These are phyloP conservation scores for Callimorpha dominula DNA, from an alignment of 2,888 invertebrate species.

Conservation along the genomic window DNA sequence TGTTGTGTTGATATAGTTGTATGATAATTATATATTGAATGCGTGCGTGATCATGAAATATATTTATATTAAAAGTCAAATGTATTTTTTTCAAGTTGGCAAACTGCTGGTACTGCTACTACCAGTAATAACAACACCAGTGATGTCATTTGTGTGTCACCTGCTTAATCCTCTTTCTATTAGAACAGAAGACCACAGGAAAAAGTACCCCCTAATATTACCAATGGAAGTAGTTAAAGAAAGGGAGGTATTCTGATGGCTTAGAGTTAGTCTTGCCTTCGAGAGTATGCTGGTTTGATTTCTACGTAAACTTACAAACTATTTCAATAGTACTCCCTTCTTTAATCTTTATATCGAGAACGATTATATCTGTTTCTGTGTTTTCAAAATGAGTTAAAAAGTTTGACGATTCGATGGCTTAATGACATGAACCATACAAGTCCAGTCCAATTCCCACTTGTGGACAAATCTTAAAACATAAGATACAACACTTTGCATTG, in stretches of 20 bases:
- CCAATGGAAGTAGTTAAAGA: too few species aligned
- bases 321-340: too few species aligned
- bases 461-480: constrained; percentile 57
- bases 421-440: constrained; percentile 30
- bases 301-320: too few species aligned
- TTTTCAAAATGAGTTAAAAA: neutral
- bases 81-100: neutral
- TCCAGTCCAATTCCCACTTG: constrained; percentile 47
- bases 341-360: neutral
- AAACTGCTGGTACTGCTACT: neutral
- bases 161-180: too few species aligned
- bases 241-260: too few species aligned
- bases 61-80: neutral
- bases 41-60: constrained; percentile 5
- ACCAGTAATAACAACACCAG: too few species aligned
- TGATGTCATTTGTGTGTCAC: too few species aligned
- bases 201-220: too few species aligned
- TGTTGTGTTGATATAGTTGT: constrained; percentile 19
- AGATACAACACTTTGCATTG: constrained; percentile 43
- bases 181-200: too few species aligned
- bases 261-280: too few species aligned
- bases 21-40: constrained; percentile 5
- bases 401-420: neutral
- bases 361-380: neutral
- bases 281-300: too few species aligned